A percentile compares a stretch with the other conserved stretches of the same genome.
Conservation (phyloP, 2,113 vertebrate species). For the Parus major region DNA sequence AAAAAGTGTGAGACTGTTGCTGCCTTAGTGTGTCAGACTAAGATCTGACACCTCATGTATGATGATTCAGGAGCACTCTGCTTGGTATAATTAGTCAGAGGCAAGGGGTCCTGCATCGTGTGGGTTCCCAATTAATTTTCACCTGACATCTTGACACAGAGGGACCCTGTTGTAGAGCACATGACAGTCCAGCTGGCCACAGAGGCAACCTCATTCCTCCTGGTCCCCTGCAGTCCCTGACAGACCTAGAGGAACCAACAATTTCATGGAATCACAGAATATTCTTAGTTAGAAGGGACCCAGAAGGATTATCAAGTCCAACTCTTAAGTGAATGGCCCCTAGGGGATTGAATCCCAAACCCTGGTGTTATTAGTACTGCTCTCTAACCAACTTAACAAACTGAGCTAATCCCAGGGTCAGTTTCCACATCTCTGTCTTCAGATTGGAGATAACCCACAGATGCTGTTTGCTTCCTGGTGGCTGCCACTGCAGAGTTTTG, state of each 20-base stretch:
- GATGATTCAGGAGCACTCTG: neutral
- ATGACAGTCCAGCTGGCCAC: rapidly evolving
- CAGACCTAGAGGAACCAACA: neutral
- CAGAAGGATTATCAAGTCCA: neutral
- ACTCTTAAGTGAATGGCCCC: no score
- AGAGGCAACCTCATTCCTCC: neutral
- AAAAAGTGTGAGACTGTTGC: neutral
- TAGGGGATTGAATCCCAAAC: rapidly evolving
- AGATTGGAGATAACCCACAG: neutral
- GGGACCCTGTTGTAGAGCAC: neutral
- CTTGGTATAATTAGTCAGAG: neutral
- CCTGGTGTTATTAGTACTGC: neutral
- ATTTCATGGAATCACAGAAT: neutral
- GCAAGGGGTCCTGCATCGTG: neutral
- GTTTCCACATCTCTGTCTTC: neutral
- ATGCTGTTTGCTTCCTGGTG: neutral
- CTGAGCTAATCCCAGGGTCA: neutral
- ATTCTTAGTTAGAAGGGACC: neutral
- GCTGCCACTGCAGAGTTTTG: neutral
- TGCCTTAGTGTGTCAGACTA: neutral
- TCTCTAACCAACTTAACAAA: neutral
- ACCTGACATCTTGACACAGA: neutral
- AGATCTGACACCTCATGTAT: neutral
- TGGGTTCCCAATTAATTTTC: neutral
- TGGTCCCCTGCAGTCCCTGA: neutral